Conservation (phyloP, 2,888 invertebrate genomes). For the Boloria selene region DNA sequence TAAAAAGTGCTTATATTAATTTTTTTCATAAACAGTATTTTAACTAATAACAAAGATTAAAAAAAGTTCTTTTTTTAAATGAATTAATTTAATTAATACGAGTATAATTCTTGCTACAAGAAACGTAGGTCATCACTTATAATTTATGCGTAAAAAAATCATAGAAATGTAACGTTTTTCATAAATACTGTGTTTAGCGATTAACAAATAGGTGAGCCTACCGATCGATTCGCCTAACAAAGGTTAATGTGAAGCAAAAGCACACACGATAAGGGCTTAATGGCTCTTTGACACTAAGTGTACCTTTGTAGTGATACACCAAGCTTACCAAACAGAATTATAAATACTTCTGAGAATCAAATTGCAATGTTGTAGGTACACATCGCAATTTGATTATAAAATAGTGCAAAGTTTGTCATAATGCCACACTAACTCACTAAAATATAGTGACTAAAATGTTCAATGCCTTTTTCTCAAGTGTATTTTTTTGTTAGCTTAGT, state of each 20-base stretch:
- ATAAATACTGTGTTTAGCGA: background rate
- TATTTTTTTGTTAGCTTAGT: too few species aligned
- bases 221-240: background rate
- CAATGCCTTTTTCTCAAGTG: too few species aligned
- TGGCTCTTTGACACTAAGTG: constrained; percentile 3
- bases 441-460: too few species aligned
- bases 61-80: too few species aligned
- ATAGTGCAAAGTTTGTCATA: background rate
- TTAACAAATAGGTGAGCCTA: background rate
- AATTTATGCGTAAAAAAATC: background rate
- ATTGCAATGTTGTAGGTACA: too few species aligned
- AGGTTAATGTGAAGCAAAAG: background rate
- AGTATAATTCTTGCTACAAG: too few species aligned
- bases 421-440: background rate
- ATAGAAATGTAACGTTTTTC: background rate
- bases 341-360: background rate
- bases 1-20: too few species aligned
- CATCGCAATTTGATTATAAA: too few species aligned
- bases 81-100: too few species aligned
- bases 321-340: background rate
- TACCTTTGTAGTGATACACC: background rate
- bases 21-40: too few species aligned
- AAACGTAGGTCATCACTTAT: too few species aligned
- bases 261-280: background rate
- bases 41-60: too few species aligned